Conservation (phyloP, 2,113 vertebrate genomes). For the Alectura lathami region DNA sequence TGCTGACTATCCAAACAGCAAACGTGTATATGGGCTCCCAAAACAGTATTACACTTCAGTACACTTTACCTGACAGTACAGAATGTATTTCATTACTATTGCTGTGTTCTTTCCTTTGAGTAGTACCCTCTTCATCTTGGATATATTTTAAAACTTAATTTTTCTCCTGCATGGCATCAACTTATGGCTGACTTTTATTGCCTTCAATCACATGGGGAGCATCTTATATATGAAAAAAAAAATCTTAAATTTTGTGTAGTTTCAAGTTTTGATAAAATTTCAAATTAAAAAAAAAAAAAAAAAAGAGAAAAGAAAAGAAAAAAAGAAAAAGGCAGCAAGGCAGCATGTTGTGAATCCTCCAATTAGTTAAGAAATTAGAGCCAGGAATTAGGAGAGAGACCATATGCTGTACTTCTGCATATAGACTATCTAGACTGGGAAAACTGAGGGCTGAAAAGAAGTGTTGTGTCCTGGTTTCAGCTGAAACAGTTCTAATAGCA, state of each 20-base stretch:
- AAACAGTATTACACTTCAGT: neutral
- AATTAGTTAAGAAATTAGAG: neutral
- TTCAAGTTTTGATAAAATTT: neutral
- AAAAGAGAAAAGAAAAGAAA: too few relatives aligned
- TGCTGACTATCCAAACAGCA: too few relatives aligned
- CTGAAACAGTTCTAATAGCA: too few relatives aligned
- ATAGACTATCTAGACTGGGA: neutral
- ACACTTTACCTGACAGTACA: neutral
- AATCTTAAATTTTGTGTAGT: neutral
- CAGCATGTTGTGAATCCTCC: neutral
- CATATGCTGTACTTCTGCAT: neutral
- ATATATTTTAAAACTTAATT: neutral
- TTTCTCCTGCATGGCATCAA: neutral
- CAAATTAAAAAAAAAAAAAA: neutral
- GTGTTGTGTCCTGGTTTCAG: too few relatives aligned
- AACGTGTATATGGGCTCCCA: neutral
- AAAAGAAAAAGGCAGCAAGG: too few relatives aligned
- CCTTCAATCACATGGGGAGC: neutral
- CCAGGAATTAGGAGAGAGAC: neutral
- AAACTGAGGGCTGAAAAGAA: neutral
- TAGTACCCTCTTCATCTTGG: neutral
- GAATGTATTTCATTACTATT: neutral
- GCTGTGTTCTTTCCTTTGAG: neutral
- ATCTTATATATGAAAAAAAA: neutral
- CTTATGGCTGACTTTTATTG: neutral